These are phyloP conservation scores for Linepithema humile DNA, from an alignment of 1,140 invertebrate species.

Conservation along the genomic window DNA sequence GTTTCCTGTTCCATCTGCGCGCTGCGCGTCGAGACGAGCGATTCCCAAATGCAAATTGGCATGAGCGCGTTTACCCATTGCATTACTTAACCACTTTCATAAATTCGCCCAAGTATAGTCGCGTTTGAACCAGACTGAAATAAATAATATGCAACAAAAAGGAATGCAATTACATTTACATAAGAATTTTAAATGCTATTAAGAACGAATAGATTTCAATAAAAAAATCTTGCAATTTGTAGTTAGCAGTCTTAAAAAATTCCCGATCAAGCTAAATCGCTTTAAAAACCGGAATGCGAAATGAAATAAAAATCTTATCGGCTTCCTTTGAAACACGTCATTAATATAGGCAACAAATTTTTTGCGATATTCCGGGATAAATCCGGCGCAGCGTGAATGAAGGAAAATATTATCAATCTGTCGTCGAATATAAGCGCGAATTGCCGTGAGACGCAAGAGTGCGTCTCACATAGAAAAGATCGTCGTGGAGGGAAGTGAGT, in stretches of 20 bases:
- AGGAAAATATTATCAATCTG: background rate
- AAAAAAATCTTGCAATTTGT: too few relatives aligned
- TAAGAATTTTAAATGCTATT: background rate
- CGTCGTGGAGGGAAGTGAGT: conserved; percentile 59
- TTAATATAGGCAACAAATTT: too few relatives aligned
- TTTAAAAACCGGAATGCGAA: too few relatives aligned
- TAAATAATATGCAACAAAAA: background rate
- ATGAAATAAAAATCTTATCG: too few relatives aligned
- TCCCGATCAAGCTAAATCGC: too few relatives aligned
- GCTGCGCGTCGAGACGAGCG: conserved; percentile 14
- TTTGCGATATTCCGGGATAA: too few relatives aligned
- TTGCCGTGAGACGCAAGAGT: background rate
- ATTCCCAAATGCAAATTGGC: conserved; percentile 10
- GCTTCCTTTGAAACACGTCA: too few relatives aligned
- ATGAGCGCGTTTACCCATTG: background rate
- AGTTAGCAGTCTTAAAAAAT: too few relatives aligned
- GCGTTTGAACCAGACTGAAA: background rate
- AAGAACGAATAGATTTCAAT: too few relatives aligned
- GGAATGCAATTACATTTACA: background rate
- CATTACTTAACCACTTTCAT: background rate
- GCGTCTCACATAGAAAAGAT: conserved; percentile 37
- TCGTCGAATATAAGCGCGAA: background rate
- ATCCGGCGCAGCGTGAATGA: too few relatives aligned
- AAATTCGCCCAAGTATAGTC: background rate
- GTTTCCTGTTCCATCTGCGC: conserved; percentile 58